Evolutionary conservation across 2,797 vertebrate genomes (phyloP).

Genomic region (Pogoniulus pusillus): DNA sequence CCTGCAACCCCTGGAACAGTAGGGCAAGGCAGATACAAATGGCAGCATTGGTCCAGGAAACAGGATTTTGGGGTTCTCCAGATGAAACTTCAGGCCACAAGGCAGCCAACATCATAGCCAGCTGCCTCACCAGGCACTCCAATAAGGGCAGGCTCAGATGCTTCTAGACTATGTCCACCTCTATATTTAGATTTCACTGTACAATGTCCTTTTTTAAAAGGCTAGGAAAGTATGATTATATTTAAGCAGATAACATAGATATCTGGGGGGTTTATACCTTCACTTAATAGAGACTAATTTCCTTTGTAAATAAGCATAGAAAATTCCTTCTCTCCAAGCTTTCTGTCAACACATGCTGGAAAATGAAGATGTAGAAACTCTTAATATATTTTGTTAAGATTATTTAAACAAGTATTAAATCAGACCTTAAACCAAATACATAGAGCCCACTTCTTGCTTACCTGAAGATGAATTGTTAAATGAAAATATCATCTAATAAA

Average conservation of each 20-base stretch:
- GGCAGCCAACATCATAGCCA: not conserved
- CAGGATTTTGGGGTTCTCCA: not conserved
- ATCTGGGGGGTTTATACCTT: accelerated
- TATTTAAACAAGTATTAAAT: not conserved
- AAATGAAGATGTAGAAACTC: not conserved
- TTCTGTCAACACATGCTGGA: not conserved
- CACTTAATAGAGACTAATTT: not conserved
- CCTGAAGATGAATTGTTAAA: not conserved
- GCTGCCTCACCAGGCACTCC: not conserved
- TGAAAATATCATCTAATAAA: not conserved
- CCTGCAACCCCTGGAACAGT: not conserved
- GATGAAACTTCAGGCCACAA: not conserved
- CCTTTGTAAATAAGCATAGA: not conserved
- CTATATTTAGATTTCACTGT: not conserved
- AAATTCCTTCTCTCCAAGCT: not conserved
- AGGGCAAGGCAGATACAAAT: not conserved
- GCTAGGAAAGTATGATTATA: not conserved
- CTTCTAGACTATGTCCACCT: not conserved
- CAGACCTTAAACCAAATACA: not conserved
- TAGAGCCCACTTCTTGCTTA: not conserved
- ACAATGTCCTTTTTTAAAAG: not conserved
- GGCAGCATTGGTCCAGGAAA: not conserved
- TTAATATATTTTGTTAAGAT: not conserved
- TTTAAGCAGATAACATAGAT: not conserved
- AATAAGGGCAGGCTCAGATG: not conserved